A percentile compares a stretch with the other conserved stretches of the same genome.
phyloP scores from a whole-genome alignment of 2,797 vertebrate genomes.

The Brachyalestes nurse region DNA sequence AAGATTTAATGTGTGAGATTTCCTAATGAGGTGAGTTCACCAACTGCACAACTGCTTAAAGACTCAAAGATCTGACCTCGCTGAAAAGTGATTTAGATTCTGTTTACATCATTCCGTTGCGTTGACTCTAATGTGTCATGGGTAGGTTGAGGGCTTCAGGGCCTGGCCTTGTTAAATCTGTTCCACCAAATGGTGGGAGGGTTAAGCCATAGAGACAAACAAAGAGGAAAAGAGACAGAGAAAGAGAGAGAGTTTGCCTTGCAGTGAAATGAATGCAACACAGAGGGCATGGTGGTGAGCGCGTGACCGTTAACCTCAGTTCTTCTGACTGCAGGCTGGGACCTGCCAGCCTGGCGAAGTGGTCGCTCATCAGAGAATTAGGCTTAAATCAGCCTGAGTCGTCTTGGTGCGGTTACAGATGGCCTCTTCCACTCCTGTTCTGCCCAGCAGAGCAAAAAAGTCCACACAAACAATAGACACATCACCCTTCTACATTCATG shows the following conservation, averaged over 20 bases:
- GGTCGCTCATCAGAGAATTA: neutral
- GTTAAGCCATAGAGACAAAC: conserved; percentile 9
- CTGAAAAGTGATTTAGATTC: conserved; percentile 1
- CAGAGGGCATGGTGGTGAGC: neutral
- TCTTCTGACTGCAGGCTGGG: neutral
- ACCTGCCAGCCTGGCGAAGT: neutral
- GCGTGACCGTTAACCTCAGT: conserved; percentile 1
- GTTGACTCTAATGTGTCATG: conserved; percentile 18
- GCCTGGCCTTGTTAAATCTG: conserved; percentile 56
- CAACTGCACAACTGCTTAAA: neutral
- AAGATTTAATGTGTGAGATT: too few relatives aligned
- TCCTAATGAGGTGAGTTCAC: neutral
- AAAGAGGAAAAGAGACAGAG: neutral
- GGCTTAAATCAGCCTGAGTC: neutral
- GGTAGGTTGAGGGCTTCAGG: conserved; percentile 48
- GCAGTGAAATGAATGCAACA: conserved; percentile 1
- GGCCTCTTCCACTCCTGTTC: neutral
- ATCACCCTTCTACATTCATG: neutral
- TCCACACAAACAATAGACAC: neutral
- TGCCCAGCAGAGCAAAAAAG: neutral
- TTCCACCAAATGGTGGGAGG: conserved; percentile 56
- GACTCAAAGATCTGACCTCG: neutral
- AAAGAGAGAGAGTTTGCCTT: neutral
- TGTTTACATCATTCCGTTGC: conserved; percentile 2
- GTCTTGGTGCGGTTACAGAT: neutral